Evolutionary conservation across 2,797 vertebrate species (phyloP).

Genomic region (Hypotaenidia philippensis): DNA sequence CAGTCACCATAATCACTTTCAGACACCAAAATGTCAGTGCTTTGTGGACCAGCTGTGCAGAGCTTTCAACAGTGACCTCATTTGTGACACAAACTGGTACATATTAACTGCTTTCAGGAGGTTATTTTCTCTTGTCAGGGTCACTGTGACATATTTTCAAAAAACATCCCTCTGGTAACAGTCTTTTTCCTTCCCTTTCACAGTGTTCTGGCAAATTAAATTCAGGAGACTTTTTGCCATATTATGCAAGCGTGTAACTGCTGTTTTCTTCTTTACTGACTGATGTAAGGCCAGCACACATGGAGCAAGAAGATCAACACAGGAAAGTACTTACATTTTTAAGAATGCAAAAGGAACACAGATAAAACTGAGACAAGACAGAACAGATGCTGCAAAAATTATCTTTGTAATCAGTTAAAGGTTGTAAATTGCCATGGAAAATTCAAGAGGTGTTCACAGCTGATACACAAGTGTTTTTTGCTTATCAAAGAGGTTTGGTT

Average conservation of each 20-base stretch:
- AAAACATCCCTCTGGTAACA: conserved; percentile 11
- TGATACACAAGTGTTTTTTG: neutral
- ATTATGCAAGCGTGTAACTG: neutral
- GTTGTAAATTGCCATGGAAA: neutral
- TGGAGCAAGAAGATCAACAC: neutral
- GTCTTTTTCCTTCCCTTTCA: neutral
- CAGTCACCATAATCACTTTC: neutral
- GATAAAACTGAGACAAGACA: neutral
- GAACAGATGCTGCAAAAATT: neutral
- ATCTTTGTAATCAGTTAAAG: neutral
- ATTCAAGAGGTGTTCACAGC: neutral
- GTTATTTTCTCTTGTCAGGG: conserved; percentile 4
- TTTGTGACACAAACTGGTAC: neutral
- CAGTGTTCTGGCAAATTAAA: neutral
- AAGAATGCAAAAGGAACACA: neutral
- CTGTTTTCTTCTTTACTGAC: neutral
- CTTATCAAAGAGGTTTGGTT: neutral
- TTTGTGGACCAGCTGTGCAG: neutral
- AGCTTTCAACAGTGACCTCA: conserved; percentile 17
- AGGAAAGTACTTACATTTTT: neutral
- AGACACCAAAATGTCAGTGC: neutral
- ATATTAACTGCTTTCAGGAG: neutral
- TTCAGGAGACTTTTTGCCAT: neutral
- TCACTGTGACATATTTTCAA: neutral
- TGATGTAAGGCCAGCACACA: neutral